Base-by-base conservation (phyloP, 2,888 invertebrate genomes). In the Trichogramma dendrolimi region DNA sequence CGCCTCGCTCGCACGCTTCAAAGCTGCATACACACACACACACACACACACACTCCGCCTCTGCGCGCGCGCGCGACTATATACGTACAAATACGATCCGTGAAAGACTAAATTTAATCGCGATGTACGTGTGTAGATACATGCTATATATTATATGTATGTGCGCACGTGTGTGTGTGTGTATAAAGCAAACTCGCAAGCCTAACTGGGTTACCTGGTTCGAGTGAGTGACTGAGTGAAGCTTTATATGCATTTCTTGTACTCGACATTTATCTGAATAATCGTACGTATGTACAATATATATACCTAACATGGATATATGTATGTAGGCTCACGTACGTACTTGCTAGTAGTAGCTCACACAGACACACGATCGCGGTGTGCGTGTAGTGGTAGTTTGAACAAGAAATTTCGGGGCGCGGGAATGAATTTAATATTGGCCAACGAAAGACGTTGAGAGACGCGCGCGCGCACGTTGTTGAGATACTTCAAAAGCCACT, bases 161-260 rank as follows among this genome's bases (percentile, higher is more conserved):
- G 27, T 27, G 27, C 27, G 27, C 27, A 1, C 46, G 46, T 46
- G 46, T 46, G 46, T 10, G 10, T 46, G 46, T 46, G 46, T 11
- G 46, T 11, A n/a, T 27, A 27, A 27, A 27, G 27, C 27, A 27
- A 27, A 27, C 59, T 41, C 42, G 40, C 47, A 27, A 53, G 48
- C 41, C 61, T 61, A 64, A 64, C 61, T 59, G 44, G 58, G 59
- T 64, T 64, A 61, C 52, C 54, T 49, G 61, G 53, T 56, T 61
- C 55, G 54, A n/a, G 10, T 10, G 51, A 27, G 27, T 27, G 27
- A 27, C 27, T 27, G 44, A 44, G 49, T 53, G 48, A 42, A 11
- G 38, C 7, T 55, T 47, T 61, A 48, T 54, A 43, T 44, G n/a
- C 11, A 4, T 49, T 48, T 40, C 14, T 39, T 6, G 27, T 14